phyloP scores from a whole-genome alignment of 2,797 vertebrate genomes.

The Mormyrus proboscirostris region DNA sequence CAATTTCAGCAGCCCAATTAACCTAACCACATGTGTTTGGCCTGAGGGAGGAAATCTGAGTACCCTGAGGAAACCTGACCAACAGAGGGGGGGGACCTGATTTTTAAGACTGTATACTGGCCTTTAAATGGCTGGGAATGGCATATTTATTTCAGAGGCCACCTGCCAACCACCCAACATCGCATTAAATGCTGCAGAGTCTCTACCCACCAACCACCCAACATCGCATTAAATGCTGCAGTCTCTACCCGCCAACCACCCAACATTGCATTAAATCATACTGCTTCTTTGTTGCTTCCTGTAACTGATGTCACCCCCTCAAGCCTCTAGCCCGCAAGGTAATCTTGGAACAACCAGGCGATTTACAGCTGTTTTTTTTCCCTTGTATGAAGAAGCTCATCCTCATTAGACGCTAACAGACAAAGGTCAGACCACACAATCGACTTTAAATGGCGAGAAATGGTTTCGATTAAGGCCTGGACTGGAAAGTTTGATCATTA shows the following conservation, averaged over 20 bases:
- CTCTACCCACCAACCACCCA: neutral
- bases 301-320: neutral
- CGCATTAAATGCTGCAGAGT: neutral
- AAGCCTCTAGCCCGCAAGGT: neutral
- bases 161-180: neutral
- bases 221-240: neutral
- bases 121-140: neutral
- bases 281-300: neutral
- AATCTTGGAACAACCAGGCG: constrained; percentile 8
- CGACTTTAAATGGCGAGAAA: neutral
- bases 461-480: neutral
- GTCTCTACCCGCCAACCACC: neutral
- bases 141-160: neutral
- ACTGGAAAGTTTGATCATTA: neutral
- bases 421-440: neutral
- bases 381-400: constrained; percentile 26
- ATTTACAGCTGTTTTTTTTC: constrained; percentile 29
- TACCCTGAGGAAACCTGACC: neutral
- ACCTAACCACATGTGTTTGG: neutral
- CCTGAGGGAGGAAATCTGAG: neutral
- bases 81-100: neutral
- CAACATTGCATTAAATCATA: neutral
- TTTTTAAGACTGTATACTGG: neutral
- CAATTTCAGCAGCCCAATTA: neutral
- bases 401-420: constrained; percentile 23